A percentile compares a stretch with the other conserved stretches of the same genome.
These are phyloP conservation scores for Microchirus variegatus DNA, from an alignment of 2,797 vertebrate genomes.

Conservation along the genomic window DNA sequence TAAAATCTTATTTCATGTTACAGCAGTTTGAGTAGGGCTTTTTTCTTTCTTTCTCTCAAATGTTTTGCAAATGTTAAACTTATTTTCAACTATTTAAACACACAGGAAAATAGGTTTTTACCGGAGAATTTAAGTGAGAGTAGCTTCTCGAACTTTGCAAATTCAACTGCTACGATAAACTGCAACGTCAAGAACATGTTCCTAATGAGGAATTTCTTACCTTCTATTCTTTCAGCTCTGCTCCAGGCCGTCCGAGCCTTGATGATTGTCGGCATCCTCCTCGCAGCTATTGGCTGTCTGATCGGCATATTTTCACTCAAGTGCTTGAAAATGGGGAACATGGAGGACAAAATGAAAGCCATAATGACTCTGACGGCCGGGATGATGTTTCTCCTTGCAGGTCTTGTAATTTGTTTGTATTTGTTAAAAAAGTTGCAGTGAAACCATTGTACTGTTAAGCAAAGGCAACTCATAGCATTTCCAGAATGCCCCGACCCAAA, in stretches of 20 bases:
- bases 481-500: too few species aligned
- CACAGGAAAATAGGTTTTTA: too few species aligned
- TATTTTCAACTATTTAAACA: too few species aligned
- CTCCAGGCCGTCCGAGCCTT: constrained; percentile 90
- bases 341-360: constrained; percentile 90
- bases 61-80: too few species aligned
- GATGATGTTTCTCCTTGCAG: constrained; percentile 87
- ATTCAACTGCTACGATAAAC: too few species aligned
- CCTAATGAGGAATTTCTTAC: neutral
- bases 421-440: neutral
- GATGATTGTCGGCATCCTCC: constrained; percentile 89
- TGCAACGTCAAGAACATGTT: too few species aligned
- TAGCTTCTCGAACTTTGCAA: too few species aligned
- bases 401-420: constrained; percentile 64
- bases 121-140: too few species aligned
- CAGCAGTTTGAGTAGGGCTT: too few species aligned
- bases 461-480: too few species aligned
- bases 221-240: constrained; percentile 76
- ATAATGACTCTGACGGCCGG: constrained; percentile 90
- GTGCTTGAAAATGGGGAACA: constrained; percentile 89
- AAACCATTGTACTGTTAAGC: neutral
- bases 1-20: too few species aligned
- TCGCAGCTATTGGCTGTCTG: constrained; percentile 83
- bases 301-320: constrained; percentile 90
- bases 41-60: too few species aligned